Evolutionary conservation across 2,888 invertebrate genomes (phyloP).

Genomic region (Cinara cedri): DNA sequence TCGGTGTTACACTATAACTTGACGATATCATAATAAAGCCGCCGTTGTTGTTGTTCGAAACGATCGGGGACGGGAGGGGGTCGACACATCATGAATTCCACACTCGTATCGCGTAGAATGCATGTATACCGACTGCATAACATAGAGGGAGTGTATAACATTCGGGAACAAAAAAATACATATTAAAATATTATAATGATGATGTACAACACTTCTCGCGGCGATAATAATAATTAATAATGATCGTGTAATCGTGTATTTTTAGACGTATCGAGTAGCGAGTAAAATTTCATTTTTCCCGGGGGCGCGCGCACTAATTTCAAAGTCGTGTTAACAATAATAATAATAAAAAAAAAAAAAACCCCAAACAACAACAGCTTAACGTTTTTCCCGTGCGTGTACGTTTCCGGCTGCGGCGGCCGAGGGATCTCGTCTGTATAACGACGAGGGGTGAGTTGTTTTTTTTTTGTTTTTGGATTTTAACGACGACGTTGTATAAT

Average conservation of each 20-base stretch:
- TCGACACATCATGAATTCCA: conserved; percentile 21
- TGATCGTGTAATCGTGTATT: not conserved
- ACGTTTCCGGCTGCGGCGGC: conserved; percentile 10
- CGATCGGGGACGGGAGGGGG: not conserved
- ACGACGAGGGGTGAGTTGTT: conserved; percentile 22
- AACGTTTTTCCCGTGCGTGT: not conserved
- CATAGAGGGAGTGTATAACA: not conserved
- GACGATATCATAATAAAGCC: conserved; percentile 8
- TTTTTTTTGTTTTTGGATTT: not conserved
- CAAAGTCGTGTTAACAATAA: conserved; percentile 32
- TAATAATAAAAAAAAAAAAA: not conserved
- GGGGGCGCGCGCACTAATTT: not conserved
- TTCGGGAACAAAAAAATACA: not conserved
- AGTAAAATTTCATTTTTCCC: conserved; percentile 14
- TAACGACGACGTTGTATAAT: conserved; percentile 18
- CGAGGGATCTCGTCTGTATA: conserved; percentile 9
- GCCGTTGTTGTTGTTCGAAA: conserved; percentile 30
- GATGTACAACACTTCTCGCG: conserved; percentile 12
- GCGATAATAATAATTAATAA: conserved; percentile 16
- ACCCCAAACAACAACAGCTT: conserved; percentile 10
- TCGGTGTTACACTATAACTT: not conserved
- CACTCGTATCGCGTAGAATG: not conserved
- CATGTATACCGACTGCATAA: not conserved
- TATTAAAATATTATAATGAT: not conserved
- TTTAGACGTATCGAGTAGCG: not conserved